Percentiles rank a stretch among this genome's conserved stretches.
These are phyloP conservation scores for Drosophila colorata DNA, from an alignment of 2,888 invertebrate species.

Conservation along the genomic window DNA sequence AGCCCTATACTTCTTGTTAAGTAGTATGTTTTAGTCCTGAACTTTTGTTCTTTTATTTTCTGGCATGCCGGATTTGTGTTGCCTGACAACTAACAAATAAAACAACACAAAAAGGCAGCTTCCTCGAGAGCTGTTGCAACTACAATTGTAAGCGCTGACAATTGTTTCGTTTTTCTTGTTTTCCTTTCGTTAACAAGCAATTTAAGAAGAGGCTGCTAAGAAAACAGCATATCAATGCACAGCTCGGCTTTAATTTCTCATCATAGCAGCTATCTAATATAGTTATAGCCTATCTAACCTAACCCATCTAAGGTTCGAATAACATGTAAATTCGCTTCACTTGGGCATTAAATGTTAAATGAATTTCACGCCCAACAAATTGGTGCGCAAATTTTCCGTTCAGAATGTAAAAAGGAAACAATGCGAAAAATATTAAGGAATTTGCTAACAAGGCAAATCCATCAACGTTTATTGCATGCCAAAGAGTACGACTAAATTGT, in stretches of 20 bases:
- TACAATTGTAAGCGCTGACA: no score
- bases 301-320: conserved; percentile 14
- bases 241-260: no score
- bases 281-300: no score
- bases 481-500: background rate
- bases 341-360: conserved; percentile 47
- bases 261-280: no score
- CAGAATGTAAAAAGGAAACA: conserved; percentile 29
- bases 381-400: conserved; percentile 12
- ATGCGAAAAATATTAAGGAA: conserved; percentile 48
- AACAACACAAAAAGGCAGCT: conserved; percentile 3
- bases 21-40: background rate
- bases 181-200: no score
- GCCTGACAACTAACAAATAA: conserved; percentile 18
- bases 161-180: no score
- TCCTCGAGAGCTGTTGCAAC: conserved; percentile 1
- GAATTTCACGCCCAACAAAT: conserved; percentile 42
- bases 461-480: conserved; percentile 53
- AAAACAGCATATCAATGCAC: no score
- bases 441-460: conserved; percentile 73
- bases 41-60: conserved; percentile 15
- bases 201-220: no score
- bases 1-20: background rate
- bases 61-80: conserved; percentile 14
- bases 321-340: conserved; percentile 27